Conservation (phyloP, 1,140 invertebrate genomes). For the Solen grandis region DNA sequence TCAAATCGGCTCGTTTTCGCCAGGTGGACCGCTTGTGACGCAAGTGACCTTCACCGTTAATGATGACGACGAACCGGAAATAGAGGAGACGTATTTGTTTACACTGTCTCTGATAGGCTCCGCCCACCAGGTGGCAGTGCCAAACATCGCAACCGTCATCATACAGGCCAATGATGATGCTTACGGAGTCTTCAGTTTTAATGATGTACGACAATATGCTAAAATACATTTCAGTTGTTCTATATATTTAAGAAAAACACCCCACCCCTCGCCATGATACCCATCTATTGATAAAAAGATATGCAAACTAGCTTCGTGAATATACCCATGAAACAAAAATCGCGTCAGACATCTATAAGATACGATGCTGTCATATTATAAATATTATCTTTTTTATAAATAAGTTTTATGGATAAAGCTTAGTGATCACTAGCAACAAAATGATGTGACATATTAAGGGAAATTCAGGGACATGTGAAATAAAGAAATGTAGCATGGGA, state of each 20-base stretch:
- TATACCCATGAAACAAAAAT: too few relatives aligned
- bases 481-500: too few relatives aligned
- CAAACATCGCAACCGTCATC: conserved; percentile 63
- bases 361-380: too few relatives aligned
- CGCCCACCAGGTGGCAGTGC: conserved; percentile 54
- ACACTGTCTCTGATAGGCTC: conserved; percentile 58
- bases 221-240: not conserved
- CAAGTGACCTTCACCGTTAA: conserved; percentile 72
- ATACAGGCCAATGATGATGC: conserved; percentile 78
- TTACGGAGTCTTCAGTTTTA: conserved; percentile 76
- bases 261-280: too few relatives aligned
- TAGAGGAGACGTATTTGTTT: conserved; percentile 72
- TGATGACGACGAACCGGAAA: conserved; percentile 76
- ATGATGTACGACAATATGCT: conserved; percentile 68
- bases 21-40: conserved; percentile 45
- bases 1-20: conserved; percentile 69
- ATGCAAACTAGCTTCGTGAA: too few relatives aligned
- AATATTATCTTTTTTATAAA: too few relatives aligned
- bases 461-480: too few relatives aligned
- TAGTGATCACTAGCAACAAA: too few relatives aligned
- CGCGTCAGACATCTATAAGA: too few relatives aligned
- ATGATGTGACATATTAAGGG: too few relatives aligned
- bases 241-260: not conserved
- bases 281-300: too few relatives aligned
- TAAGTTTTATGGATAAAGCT: too few relatives aligned